phyloP scores from a whole-genome alignment of 2,113 vertebrate species.

The Dipodomys stephensi region DNA sequence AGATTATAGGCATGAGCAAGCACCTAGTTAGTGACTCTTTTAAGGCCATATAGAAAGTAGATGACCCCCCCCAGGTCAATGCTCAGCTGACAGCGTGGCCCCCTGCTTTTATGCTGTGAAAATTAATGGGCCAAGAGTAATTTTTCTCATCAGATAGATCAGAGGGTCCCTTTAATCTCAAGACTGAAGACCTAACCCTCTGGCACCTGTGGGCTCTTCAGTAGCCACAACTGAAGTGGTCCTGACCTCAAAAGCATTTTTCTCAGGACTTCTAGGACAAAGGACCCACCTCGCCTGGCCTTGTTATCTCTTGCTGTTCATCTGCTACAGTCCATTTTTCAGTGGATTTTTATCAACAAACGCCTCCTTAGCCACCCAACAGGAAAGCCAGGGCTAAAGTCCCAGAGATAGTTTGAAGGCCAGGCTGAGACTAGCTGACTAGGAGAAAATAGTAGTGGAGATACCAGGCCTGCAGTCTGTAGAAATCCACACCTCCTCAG shows the following conservation, averaged over 20 bases:
- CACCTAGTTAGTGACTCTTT: background rate
- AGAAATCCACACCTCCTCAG: background rate
- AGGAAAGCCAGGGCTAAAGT: conserved; percentile 65
- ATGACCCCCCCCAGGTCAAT: background rate
- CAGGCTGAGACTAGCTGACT: background rate
- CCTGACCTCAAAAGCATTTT: conserved; percentile 59
- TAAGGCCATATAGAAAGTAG: background rate
- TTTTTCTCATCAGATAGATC: background rate
- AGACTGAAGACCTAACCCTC: background rate
- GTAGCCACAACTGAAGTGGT: background rate
- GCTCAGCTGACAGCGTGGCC: background rate
- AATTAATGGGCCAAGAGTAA: background rate
- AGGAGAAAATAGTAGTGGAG: background rate
- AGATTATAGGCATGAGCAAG: too few relatives aligned
- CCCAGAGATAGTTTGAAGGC: conserved; percentile 41
- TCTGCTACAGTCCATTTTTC: conserved; percentile 77
- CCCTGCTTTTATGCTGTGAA: background rate
- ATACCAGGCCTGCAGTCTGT: background rate
- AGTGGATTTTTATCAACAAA: conserved; percentile 72
- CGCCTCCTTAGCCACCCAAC: conserved; percentile 61
- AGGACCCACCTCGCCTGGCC: conserved; percentile 59
- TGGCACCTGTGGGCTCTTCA: background rate
- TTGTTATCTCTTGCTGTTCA: conserved; percentile 76
- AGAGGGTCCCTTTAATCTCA: background rate
- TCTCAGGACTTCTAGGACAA: conserved; percentile 78